These are phyloP conservation scores for Triplophysa dalaica DNA, from an alignment of 2,113 vertebrate genomes.

Conservation along the genomic window DNA sequence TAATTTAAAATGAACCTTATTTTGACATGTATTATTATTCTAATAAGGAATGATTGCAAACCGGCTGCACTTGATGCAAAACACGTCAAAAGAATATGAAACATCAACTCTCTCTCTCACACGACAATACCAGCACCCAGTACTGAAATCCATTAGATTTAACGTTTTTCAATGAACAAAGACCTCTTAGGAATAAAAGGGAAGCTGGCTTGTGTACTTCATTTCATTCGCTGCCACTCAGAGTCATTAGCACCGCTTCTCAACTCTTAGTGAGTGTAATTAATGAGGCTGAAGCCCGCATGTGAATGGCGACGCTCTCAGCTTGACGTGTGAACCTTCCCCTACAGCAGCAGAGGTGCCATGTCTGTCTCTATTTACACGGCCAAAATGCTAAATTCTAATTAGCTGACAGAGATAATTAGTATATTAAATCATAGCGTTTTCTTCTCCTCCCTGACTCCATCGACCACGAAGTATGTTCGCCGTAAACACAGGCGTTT, in stretches of 20 bases:
- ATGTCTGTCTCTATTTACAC: slow-evolving; percentile 54
- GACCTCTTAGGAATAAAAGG: background rate
- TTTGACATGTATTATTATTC: background rate
- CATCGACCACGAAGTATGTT: slow-evolving; percentile 50
- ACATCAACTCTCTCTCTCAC: background rate
- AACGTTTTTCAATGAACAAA: slow-evolving; percentile 8
- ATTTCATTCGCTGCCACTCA: slow-evolving; percentile 37
- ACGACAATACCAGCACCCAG: background rate
- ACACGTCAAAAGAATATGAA: background rate
- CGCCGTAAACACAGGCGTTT: slow-evolving; percentile 53
- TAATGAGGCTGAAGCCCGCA: slow-evolving; percentile 47
- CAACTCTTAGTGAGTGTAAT: slow-evolving; percentile 44
- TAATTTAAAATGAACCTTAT: background rate
- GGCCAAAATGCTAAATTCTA: slow-evolving; percentile 51
- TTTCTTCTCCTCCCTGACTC: slow-evolving; percentile 25
- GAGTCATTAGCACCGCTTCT: slow-evolving; percentile 48
- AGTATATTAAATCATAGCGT: slow-evolving; percentile 54
- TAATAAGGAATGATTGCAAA: background rate
- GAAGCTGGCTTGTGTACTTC: slow-evolving; percentile 2
- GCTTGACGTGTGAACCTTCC: slow-evolving; percentile 40
- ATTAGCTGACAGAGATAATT: slow-evolving; percentile 59
- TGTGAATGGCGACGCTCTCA: slow-evolving; percentile 45
- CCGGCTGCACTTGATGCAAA: background rate
- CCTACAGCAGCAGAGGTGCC: slow-evolving; percentile 41
- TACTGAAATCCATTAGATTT: slow-evolving; percentile 23